A percentile compares a stretch with the other conserved stretches of the same genome.
These are phyloP conservation scores for Coluber constrictor DNA, from an alignment of 2,797 vertebrate genomes.

Conservation along the genomic window DNA sequence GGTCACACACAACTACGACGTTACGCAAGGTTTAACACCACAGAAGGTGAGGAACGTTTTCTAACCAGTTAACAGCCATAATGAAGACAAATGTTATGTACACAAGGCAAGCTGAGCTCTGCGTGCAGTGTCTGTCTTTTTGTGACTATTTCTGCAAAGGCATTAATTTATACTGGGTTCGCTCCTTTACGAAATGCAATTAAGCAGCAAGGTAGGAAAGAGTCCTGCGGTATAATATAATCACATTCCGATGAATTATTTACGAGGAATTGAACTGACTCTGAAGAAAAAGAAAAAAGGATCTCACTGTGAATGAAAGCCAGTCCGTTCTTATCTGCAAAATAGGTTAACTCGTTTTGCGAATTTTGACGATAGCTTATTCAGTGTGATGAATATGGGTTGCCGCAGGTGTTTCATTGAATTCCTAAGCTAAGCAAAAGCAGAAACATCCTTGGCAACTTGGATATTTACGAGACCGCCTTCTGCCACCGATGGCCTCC, in stretches of 20 bases:
- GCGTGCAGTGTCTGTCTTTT: background rate
- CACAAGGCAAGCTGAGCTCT: constrained; percentile 10
- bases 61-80: background rate
- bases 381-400: background rate
- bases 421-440: background rate
- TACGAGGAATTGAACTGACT: background rate
- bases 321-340: background rate
- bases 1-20: background rate
- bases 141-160: constrained; percentile 7
- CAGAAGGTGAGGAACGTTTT: constrained; percentile 2
- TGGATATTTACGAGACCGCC: no score
- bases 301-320: background rate
- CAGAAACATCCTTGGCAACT: background rate
- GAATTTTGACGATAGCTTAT: background rate
- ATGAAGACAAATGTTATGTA: background rate
- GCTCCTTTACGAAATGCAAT: constrained; percentile 10
- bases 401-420: background rate
- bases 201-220: constrained; percentile 23
- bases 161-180: constrained; percentile 19
- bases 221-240: background rate
- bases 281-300: background rate
- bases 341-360: background rate
- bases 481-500: no score
- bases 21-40: constrained; percentile 1
- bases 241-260: background rate